Base-by-base conservation (phyloP, 1,140 invertebrate species). In the Rhopalosiphum padi region DNA sequence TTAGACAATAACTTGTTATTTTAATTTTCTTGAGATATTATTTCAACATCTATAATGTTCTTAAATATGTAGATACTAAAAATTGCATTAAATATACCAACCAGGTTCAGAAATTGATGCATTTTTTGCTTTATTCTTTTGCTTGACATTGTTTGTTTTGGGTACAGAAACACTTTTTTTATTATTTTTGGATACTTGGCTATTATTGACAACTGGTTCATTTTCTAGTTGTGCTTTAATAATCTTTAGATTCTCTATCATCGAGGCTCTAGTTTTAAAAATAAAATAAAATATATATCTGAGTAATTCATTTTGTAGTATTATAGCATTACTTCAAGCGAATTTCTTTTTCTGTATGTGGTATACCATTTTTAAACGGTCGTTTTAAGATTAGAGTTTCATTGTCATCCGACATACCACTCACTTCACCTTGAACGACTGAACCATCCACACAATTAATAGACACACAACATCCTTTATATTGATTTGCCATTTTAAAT, bases 351-450 rank as follows among this genome's bases (percentile, higher is more conserved):
- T 96, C 95, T 83, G 96, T 95, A 94, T 96, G 95, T 83, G 97
- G 97, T 41, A 98, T 96, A 11, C 98, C 98, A 96, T 99, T 98
- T 94, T 97, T 96, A 95, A 98, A 98, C 21, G 97, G 97, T 95
- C 98, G 97, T 25, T 96, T 96, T 53, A 99, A 96, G 7, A 97
- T 97, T 82, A 99, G 96, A 48, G 96, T 96, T 94, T 96, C 95
- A 48, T 94, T 94, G 48, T 96, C 95, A 86, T 96, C 96, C 94
- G 97, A 97, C 25, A 98, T 97, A 94, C 96, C 96, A 43, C 96
- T 95, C 93, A 99, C 98, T 94, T 97, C 97, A 37, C 98, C 98
- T 95, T 98, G 98, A 95, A 97, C 98, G 92, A 96, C 96, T 41
- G 97, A 97, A 55, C 97, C 94, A 87, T 97, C 96, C 0, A 96